phyloP scores from a whole-genome alignment of 2,797 vertebrate species.

The Urophycis tenuis region DNA sequence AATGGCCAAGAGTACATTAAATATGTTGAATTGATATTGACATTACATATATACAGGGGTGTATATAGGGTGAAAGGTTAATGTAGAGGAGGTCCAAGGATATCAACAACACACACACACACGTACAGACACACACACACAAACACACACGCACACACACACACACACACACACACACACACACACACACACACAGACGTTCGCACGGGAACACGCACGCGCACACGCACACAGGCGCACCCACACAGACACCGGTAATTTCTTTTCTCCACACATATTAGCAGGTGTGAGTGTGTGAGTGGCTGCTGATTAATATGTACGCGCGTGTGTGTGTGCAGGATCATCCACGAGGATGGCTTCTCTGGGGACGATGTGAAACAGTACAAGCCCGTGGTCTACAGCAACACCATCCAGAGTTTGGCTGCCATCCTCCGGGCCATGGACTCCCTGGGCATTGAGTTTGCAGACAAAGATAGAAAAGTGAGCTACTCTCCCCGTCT shows the following conservation, averaged over 20 bases:
- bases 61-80: background rate
- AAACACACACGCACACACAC: background rate
- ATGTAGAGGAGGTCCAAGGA: background rate
- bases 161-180: background rate
- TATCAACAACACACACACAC: background rate
- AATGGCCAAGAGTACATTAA: background rate
- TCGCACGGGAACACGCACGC: too few relatives aligned
- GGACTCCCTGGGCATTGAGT: slow-evolving; percentile 92
- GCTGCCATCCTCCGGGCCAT: slow-evolving; percentile 93
- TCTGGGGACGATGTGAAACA: slow-evolving; percentile 96
- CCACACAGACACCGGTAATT: background rate
- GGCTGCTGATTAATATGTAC: slow-evolving; percentile 26
- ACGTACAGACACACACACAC: too few relatives aligned
- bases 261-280: background rate
- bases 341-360: slow-evolving; percentile 98
- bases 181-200: background rate
- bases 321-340: slow-evolving; percentile 70
- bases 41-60: background rate
- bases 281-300: slow-evolving; percentile 37
- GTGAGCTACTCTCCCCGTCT: slow-evolving; percentile 65
- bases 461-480: slow-evolving; percentile 86
- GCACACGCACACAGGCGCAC: background rate
- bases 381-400: slow-evolving; percentile 96
- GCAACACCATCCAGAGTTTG: slow-evolving; percentile 98
- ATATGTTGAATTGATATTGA: background rate